Evolutionary conservation across 2,113 vertebrate genomes (phyloP).

Genomic region (Equus quagga): DNA sequence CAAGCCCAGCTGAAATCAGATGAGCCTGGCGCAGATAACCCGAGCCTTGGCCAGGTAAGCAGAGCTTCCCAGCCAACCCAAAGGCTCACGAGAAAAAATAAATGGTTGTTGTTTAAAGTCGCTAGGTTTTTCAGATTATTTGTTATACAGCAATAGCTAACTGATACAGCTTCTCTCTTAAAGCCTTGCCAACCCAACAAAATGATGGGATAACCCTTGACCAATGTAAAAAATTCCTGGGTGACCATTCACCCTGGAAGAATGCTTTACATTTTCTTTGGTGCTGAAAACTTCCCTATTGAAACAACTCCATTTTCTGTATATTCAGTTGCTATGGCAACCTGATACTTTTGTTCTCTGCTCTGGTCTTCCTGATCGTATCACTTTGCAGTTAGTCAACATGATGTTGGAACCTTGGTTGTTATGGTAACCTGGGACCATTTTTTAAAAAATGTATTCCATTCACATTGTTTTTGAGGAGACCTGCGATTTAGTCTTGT

Average conservation of each 20-base stretch:
- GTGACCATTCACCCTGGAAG: neutral
- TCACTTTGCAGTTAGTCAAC: constrained; percentile 83
- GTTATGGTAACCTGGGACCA: constrained; percentile 85
- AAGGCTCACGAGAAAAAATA: neutral
- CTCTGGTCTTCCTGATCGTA: constrained; percentile 81
- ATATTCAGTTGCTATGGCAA: constrained; percentile 83
- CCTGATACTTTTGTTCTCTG: constrained; percentile 81
- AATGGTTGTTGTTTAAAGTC: neutral
- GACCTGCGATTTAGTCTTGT: constrained; percentile 66
- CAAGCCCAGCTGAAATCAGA: neutral
- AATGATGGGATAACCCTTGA: neutral
- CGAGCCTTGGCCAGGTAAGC: neutral
- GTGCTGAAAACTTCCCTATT: constrained; percentile 47
- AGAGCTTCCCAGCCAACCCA: neutral
- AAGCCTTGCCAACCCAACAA: neutral
- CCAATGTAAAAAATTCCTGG: neutral
- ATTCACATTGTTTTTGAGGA: constrained; percentile 58
- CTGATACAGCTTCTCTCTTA: constrained; percentile 16
- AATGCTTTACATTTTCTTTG: neutral
- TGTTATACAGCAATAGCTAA: constrained; percentile 56
- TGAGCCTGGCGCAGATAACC: neutral
- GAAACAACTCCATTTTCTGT: constrained; percentile 76
- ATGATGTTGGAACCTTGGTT: constrained; percentile 82
- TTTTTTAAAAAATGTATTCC: constrained; percentile 55
- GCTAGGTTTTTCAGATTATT: neutral